Base-by-base conservation (phyloP, 2,888 invertebrate species). In the Cantharis rustica region DNA sequence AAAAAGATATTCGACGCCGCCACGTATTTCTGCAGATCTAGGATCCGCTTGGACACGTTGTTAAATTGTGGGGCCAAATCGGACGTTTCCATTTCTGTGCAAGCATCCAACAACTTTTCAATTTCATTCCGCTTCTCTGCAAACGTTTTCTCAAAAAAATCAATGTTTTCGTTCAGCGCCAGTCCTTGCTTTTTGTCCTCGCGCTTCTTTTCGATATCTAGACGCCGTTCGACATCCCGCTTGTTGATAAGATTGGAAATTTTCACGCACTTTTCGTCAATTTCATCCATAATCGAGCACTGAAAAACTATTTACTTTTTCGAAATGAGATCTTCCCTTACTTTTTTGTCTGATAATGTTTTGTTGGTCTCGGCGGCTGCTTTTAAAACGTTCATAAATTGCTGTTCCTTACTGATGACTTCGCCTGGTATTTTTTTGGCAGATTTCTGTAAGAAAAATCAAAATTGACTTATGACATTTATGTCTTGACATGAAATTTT, bases 1-100 rank as follows among this genome's bases (percentile, higher is more conserved):
- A 96, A 88, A 87, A 95, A 96, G 84, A 95, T 91, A 63, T 94
- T 93, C 13, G 95, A 95, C 77, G 93, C 92, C 0, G 95, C 93
- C 20, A 96, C 90, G 88, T 94, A 93, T 85, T 94, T 94, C 85
- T 95, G 95, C 77, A 96, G 87, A 79, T 93, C 91, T 83, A 93
- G 92, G 20, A 96, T 91, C 84, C 95, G 93, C 82, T 92, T 90
- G 75, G 92, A 93, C n/a, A 94, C 91, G 69, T 90, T 90, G 78
- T 93, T 92, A 83, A 95, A 95, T 82, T 92, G 91, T 70, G 89
- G 88, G 2, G 91, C 89, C 69, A 93, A 87, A 63, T 91, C 84
- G 73, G 89, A 86, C 74, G 88, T 86, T 83, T 93, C 89, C 77
- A 91, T 84, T 73, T 89, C 88, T 15, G 84, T 81, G 1, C 89